Evolutionary conservation across 2,113 vertebrate species (phyloP).

Genomic region (Carassius auratus): DNA sequence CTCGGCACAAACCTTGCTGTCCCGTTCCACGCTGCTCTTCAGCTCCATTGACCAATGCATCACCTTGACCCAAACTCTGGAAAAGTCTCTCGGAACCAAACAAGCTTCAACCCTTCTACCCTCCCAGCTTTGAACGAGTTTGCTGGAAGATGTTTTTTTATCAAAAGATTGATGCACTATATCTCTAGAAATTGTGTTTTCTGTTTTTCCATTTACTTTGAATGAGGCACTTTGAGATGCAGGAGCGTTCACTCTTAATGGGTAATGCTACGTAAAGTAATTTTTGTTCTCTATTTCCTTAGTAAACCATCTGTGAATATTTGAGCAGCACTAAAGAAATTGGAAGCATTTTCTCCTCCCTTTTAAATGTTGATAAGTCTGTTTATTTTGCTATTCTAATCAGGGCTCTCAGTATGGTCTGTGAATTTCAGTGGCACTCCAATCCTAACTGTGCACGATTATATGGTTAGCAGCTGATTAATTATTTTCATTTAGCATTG

Average conservation of each 20-base stretch:
- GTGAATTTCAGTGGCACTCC: background rate
- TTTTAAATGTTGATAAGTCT: background rate
- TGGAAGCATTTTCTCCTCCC: background rate
- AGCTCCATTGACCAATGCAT: conserved; percentile 66
- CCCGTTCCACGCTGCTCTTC: conserved; percentile 71
- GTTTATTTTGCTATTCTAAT: background rate
- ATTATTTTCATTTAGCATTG: background rate
- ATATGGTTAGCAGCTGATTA: background rate
- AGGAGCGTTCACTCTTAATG: background rate
- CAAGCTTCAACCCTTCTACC: conserved; percentile 6
- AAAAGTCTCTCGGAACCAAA: conserved; percentile 61
- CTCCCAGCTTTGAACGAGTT: background rate
- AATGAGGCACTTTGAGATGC: background rate
- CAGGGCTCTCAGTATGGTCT: background rate
- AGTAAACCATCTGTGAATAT: background rate
- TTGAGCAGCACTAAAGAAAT: background rate
- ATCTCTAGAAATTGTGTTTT: background rate
- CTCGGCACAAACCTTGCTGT: conserved; percentile 64
- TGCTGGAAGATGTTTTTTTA: background rate
- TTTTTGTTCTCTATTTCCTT: background rate
- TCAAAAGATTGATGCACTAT: background rate
- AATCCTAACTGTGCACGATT: background rate
- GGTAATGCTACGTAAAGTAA: background rate
- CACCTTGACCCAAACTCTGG: conserved; percentile 71
- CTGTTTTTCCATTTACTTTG: background rate